Evolutionary conservation across 2,113 vertebrate species (phyloP).

Genomic region (Cavia porcellus): DNA sequence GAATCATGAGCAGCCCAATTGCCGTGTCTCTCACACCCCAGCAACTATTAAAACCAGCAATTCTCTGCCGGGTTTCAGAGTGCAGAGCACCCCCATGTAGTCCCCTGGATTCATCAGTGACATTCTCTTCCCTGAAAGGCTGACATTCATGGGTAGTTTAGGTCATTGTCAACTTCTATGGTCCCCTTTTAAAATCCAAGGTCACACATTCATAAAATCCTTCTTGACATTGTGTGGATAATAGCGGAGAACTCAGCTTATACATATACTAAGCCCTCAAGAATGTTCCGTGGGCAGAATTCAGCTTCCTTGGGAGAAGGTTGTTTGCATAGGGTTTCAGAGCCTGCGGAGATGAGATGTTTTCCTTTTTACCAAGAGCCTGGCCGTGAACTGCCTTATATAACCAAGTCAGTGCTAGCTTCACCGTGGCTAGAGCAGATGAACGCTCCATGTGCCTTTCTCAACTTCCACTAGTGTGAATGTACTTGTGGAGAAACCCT

Average conservation of each 20-base stretch:
- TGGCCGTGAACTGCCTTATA: constrained; percentile 28
- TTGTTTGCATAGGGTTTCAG: constrained; percentile 59
- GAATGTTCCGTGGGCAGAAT: constrained; percentile 64
- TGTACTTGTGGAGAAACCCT: neutral
- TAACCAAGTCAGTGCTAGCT: neutral
- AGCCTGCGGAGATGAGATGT: constrained; percentile 40
- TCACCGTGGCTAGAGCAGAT: neutral
- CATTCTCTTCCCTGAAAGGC: constrained; percentile 52
- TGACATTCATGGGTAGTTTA: constrained; percentile 59
- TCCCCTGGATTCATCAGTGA: constrained; percentile 29
- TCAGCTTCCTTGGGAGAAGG: constrained; percentile 54
- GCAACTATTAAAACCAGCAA: constrained; percentile 25
- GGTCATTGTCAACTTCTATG: constrained; percentile 68
- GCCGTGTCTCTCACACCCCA: constrained; percentile 7
- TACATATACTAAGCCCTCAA: constrained; percentile 63
- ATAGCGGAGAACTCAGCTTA: constrained; percentile 30
- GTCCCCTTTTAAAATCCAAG: constrained; percentile 69
- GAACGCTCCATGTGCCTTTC: neutral
- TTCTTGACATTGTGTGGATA: constrained; percentile 50
- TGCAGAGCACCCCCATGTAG: neutral
- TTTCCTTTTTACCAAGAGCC: constrained; percentile 55
- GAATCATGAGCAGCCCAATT: constrained; percentile 4
- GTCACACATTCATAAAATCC: constrained; percentile 71
- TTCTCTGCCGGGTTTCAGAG: constrained; percentile 23
- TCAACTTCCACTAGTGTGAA: neutral